A percentile compares a stretch with the other conserved stretches of the same genome.
Evolutionary conservation across 2,797 vertebrate genomes (phyloP).

Genomic region (Dermochelys coriacea): DNA sequence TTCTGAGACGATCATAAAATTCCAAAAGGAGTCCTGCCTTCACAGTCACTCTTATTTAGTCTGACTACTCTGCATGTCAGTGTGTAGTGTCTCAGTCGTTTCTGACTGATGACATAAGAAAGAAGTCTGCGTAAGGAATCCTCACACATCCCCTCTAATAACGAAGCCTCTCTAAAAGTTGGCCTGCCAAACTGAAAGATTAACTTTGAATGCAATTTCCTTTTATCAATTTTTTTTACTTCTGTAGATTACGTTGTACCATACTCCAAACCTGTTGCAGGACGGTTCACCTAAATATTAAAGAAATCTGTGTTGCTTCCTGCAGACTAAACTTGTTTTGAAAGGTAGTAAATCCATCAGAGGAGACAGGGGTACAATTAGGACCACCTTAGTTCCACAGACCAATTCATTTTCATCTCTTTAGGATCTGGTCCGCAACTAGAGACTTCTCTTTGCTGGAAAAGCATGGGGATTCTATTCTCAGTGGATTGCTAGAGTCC

Average conservation of each 20-base stretch:
- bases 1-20: not conserved
- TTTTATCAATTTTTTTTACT: not conserved
- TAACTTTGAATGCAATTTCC: not conserved
- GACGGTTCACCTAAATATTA: not conserved
- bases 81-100: not conserved
- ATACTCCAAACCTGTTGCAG: not conserved
- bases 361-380: slow-evolving; percentile 4
- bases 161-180: not conserved
- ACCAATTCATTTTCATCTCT: not conserved
- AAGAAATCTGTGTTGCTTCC: not conserved
- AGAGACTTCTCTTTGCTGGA: not conserved
- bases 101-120: not conserved
- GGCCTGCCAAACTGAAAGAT: not conserved
- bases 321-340: not conserved
- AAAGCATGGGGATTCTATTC: not conserved
- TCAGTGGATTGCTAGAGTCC: not conserved
- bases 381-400: not conserved
- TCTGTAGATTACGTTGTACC: not conserved
- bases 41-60: not conserved
- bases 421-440: not conserved
- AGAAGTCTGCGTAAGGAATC: not conserved
- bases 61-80: not conserved
- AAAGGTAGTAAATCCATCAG: not conserved
- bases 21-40: rapidly evolving
- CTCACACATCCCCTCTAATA: not conserved